Conservation (phyloP, 2,113 vertebrate species). For the Stercorarius parasiticus region DNA sequence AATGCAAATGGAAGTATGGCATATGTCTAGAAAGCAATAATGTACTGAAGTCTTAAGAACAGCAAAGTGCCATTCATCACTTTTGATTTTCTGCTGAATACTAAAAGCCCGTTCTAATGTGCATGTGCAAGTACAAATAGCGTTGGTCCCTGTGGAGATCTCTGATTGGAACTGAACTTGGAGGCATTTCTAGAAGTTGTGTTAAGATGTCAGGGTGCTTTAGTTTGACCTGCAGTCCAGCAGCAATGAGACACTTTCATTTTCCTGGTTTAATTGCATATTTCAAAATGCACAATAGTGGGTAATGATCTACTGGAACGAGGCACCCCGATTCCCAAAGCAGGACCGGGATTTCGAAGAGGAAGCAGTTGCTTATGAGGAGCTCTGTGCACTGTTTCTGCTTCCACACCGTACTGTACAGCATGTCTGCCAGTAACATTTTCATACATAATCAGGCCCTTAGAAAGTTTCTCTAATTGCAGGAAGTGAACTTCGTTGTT, state of each 20-base stretch:
- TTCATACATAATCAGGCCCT: neutral
- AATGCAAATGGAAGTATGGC: neutral
- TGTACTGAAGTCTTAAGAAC: neutral
- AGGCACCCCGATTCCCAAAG: neutral
- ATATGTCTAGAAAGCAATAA: neutral
- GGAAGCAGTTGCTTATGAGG: neutral
- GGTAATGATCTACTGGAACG: neutral
- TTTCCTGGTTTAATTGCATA: neutral
- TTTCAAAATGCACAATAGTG: neutral
- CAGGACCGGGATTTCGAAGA: neutral
- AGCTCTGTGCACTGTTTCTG: neutral
- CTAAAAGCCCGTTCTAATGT: neutral
- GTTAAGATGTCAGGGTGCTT: neutral
- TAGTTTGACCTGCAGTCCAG: neutral
- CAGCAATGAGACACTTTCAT: neutral
- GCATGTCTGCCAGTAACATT: neutral
- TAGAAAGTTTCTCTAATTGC: neutral
- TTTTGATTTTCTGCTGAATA: neutral
- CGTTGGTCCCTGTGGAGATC: neutral
- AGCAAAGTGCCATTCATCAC: neutral
- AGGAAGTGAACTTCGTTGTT: neutral
- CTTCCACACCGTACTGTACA: neutral
- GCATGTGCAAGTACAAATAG: constrained; percentile 1
- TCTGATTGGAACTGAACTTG: neutral
- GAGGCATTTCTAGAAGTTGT: neutral